phyloP scores from a whole-genome alignment of 2,888 invertebrate species.

The Atethmia centrago region DNA sequence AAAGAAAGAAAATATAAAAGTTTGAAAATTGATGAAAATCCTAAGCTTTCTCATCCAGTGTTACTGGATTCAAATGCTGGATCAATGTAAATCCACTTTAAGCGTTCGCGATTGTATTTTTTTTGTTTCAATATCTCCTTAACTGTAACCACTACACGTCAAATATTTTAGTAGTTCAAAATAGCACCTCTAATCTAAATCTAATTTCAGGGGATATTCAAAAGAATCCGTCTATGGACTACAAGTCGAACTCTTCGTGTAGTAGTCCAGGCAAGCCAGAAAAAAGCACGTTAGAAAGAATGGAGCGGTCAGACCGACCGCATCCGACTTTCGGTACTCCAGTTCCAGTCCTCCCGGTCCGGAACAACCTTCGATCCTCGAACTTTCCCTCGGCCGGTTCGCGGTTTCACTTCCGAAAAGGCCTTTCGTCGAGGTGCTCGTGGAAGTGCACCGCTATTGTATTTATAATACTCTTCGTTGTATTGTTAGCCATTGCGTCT shows the following conservation, averaged over 20 bases:
- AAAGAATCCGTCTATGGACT: slow-evolving; percentile 97
- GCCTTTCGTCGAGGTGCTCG: slow-evolving; percentile 95
- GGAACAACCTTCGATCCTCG: slow-evolving; percentile 93
- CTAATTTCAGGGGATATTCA: slow-evolving; percentile 94
- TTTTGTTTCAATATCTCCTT: background rate
- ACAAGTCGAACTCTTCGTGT: slow-evolving; percentile 96
- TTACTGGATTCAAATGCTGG: background rate
- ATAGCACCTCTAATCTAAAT: slow-evolving; percentile 16
- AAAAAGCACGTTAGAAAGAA: slow-evolving; percentile 88
- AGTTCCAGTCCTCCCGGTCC: slow-evolving; percentile 94
- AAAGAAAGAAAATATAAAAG: background rate
- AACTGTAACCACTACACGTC: background rate
- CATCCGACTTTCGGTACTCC: slow-evolving; percentile 92
- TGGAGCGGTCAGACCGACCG: slow-evolving; percentile 91
- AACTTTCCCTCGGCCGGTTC: slow-evolving; percentile 93
- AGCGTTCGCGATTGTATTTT: background rate
- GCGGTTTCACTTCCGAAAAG: slow-evolving; percentile 96
- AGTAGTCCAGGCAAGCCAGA: slow-evolving; percentile 94
- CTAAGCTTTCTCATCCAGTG: background rate
- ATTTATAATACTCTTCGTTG: slow-evolving; percentile 95
- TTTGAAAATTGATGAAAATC: background rate
- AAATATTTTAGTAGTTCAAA: background rate
- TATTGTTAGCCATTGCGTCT: slow-evolving; percentile 95
- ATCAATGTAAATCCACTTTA: background rate
- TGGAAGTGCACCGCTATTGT: slow-evolving; percentile 98